Conservation (phyloP, 1,140 invertebrate species). For the Drosophila ercepeae region DNA sequence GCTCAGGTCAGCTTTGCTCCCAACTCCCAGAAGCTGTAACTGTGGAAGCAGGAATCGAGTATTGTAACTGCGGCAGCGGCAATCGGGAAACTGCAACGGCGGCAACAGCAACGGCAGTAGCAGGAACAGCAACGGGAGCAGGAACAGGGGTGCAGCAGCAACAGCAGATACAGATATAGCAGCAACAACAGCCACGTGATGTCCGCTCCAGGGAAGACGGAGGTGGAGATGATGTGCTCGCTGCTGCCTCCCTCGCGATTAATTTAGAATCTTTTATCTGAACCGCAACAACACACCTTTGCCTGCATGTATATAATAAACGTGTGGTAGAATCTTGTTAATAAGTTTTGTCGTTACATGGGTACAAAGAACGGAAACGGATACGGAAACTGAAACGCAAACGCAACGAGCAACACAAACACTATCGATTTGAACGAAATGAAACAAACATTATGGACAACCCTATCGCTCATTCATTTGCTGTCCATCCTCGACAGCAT, state of each 20-base stretch:
- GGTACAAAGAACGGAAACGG: conserved; percentile 63
- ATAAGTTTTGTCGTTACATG: conserved; percentile 60
- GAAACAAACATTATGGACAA: conserved; percentile 28
- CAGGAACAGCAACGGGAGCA: conserved; percentile 35
- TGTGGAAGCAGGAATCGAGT: conserved; percentile 16
- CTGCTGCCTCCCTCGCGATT: conserved; percentile 46
- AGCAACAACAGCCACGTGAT: conserved; percentile 52
- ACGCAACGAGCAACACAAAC: conserved; percentile 59
- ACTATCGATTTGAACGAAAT: conserved; percentile 15
- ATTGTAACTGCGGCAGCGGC: conserved; percentile 9
- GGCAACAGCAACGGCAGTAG: conserved; percentile 22
- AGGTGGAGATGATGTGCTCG: conserved; percentile 45
- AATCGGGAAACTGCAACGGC: conserved; percentile 35
- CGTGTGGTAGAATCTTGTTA: conserved; percentile 75
- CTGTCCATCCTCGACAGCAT: too few relatives aligned
- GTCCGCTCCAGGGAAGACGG: conserved; percentile 49
- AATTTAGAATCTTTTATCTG: conserved; percentile 53
- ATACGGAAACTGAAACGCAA: conserved; percentile 65
- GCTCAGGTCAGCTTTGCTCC: conserved; percentile 16
- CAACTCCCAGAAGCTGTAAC: conserved; percentile 17
- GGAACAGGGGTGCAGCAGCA: conserved; percentile 25
- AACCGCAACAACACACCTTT: conserved; percentile 69
- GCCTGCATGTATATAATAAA: conserved; percentile 79
- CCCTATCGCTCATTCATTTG: not conserved
- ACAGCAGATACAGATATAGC: conserved; percentile 25